Evolutionary conservation across 1,140 invertebrate genomes (phyloP), one percentile per base, ranked within the genome.

Genomic region (Drosophila nigromelanica): DNA sequence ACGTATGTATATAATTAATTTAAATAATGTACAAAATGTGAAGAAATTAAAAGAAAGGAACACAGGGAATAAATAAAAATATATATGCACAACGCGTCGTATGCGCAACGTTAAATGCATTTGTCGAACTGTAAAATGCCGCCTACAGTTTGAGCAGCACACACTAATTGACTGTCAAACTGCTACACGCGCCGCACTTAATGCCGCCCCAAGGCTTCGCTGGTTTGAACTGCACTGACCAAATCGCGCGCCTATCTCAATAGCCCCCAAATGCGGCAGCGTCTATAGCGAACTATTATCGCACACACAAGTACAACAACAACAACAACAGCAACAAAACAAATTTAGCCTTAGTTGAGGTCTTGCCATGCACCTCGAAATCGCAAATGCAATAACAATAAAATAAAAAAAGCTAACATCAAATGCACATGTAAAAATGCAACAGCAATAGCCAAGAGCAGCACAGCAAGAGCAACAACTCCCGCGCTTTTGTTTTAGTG

Each of bases 281-380:
- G 74, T 42, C 59, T 78, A 67, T 61, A 62, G 54, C 60, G 48
- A 45, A 64, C 68, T 73, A 73, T 71, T 71, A 73, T 73, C 70
- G 55, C 47, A 67, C 69, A 51, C 55, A 66, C 73, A 67, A 42
- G 72, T n/a, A 73, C 60, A 39, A 45, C 18, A 58, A 39, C 14
- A 58, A 39, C 14, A 58, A 48, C 63, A 48, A 30, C 18, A 56
- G n/a, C 52, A 56, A 56, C 24, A 50, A 30, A 33, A 47, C 30
- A 51, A 63, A 58, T 89, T 82, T 89, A 89, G 83, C 83, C 83
- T 87, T 89, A 89, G 85, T 89, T 83, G 83, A 87, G 83, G 83
- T 87, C 83, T 87, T 80, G 85, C 85, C 82, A 80, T 89, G 83
- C 85, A 89, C 83, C 83, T 89, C 85, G 85, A 89, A 83, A 85